Conservation (phyloP, 2,888 invertebrate species). For the Dinocampus coccinellae region DNA sequence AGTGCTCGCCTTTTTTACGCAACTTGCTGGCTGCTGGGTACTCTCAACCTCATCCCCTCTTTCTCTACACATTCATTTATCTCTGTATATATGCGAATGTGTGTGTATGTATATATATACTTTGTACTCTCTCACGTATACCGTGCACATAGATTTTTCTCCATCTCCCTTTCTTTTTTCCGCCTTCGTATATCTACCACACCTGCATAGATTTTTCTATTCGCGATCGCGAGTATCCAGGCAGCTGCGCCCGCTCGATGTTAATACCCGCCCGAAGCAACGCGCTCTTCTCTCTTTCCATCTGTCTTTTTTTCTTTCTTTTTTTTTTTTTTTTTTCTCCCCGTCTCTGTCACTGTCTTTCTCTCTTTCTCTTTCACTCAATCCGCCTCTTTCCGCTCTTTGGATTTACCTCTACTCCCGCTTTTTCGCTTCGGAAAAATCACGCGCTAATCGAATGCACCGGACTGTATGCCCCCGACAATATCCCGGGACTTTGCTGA, state of each 20-base stretch:
- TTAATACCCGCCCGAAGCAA: slow-evolving; percentile 41
- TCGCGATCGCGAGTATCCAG: slow-evolving; percentile 45
- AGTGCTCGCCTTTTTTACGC: slow-evolving; percentile 51
- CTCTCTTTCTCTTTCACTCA: slow-evolving; percentile 33
- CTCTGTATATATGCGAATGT: neutral
- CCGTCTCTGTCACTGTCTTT: slow-evolving; percentile 28
- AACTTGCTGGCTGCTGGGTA: slow-evolving; percentile 45
- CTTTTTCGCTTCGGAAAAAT: slow-evolving; percentile 34
- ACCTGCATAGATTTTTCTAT: slow-evolving; percentile 51
- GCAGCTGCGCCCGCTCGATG: slow-evolving; percentile 44
- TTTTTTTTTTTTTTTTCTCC: slow-evolving; percentile 18
- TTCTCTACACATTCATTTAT: neutral
- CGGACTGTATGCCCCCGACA: slow-evolving; percentile 23
- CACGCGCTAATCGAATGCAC: slow-evolving; percentile 39
- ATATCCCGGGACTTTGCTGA: slow-evolving; percentile 20
- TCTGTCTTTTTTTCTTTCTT: slow-evolving; percentile 17
- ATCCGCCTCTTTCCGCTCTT: slow-evolving; percentile 33
- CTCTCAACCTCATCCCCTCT: slow-evolving; percentile 32
- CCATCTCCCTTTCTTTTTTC: slow-evolving; percentile 17
- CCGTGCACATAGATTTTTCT: slow-evolving; percentile 25
- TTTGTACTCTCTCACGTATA: too few species aligned
- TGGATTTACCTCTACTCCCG: slow-evolving; percentile 32
- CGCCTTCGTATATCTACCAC: slow-evolving; percentile 44
- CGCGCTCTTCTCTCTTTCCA: slow-evolving; percentile 10
- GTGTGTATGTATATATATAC: neutral